Base-by-base conservation (phyloP, 2,888 invertebrate genomes). In the Gibbula magus region DNA sequence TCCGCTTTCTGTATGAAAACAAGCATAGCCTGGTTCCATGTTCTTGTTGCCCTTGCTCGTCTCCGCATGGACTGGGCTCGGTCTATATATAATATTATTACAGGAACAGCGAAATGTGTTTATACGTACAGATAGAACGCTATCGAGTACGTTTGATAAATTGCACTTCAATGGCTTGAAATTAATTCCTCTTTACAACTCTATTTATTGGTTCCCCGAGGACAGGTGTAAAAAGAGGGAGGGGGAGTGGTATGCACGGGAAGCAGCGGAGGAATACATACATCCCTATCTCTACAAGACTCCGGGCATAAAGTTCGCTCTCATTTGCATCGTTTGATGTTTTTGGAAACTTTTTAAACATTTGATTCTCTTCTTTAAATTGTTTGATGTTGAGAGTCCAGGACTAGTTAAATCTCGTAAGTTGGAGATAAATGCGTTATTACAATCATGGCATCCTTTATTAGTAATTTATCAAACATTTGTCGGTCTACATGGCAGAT, bases 311-410 rank as follows among this genome's bases (percentile, higher is more conserved):
- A 25, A 61, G 61, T 61, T 61, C 29, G 29, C 29, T 29, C 61
- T 61, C 61, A 22, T 61, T 25, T 25, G 13, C 61, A 29, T 61
- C 61, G 61, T 61, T 61, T 61, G 61, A 61, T 61, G 61, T 61
- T 61, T 25, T 29, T 16, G 29, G 29, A 61, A 25, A 16, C 13
- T 61, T 61, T 56, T 61, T 61, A 25, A 61, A 16, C 61, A 61
- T 61, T 61, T 61, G 61, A 61, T n/a, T 61, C 61, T 70, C 35
- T 70, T 70, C 70, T 70, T 70, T 35, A 70, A 35, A 35, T n/a
- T 35, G 39, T 70, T 70, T 70, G 70, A 70, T 61, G 61, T 61
- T 25, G 16, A 25, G 61, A 61, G 29, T 61, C 29, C 61, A 29
- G 29, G 13, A 29, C 61, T 29, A 29, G 61, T 61, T 29, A 61